Evolutionary conservation across 2,888 invertebrate species (phyloP).

Genomic region (Priocnemis perturbator): DNA sequence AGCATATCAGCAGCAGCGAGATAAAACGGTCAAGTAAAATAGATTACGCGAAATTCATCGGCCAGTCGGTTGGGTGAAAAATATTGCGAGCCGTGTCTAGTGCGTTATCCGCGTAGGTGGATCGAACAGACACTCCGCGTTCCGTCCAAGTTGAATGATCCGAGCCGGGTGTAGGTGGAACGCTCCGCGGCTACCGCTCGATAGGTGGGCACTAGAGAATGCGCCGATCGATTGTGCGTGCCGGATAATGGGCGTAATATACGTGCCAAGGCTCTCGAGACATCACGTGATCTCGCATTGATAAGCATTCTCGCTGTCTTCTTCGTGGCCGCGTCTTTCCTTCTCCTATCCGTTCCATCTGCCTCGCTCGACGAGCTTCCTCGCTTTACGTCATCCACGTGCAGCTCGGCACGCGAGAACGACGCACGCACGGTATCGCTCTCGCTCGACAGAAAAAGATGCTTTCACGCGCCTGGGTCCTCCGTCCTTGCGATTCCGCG

Average conservation of each 20-base stretch:
- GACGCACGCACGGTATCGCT: constrained; percentile 6
- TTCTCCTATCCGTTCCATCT: neutral
- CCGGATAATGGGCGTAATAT: constrained; percentile 48
- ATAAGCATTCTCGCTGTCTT: constrained; percentile 11
- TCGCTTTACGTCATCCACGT: constrained; percentile 21
- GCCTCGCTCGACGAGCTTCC: neutral
- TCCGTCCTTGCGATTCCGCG: constrained; percentile 7
- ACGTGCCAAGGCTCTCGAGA: constrained; percentile 65
- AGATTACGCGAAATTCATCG: too few relatives aligned
- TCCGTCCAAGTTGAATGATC: constrained; percentile 43
- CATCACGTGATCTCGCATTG: constrained; percentile 45
- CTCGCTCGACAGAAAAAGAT: too few relatives aligned
- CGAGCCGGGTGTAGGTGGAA: constrained; percentile 36
- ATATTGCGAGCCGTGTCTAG: constrained; percentile 10
- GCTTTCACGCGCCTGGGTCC: neutral
- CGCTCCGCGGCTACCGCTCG: constrained; percentile 32
- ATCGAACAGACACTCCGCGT: constrained; percentile 30
- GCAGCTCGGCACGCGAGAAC: constrained; percentile 11
- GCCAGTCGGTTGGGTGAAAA: neutral
- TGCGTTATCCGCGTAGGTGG: constrained; percentile 43
- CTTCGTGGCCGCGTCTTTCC: too few relatives aligned
- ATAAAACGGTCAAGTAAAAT: too few relatives aligned
- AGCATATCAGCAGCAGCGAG: too few relatives aligned
- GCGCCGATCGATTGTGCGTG: constrained; percentile 36
- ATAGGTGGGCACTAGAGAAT: constrained; percentile 43